Base-by-base conservation (phyloP, 2,113 vertebrate species). In the Sapajus apella region DNA sequence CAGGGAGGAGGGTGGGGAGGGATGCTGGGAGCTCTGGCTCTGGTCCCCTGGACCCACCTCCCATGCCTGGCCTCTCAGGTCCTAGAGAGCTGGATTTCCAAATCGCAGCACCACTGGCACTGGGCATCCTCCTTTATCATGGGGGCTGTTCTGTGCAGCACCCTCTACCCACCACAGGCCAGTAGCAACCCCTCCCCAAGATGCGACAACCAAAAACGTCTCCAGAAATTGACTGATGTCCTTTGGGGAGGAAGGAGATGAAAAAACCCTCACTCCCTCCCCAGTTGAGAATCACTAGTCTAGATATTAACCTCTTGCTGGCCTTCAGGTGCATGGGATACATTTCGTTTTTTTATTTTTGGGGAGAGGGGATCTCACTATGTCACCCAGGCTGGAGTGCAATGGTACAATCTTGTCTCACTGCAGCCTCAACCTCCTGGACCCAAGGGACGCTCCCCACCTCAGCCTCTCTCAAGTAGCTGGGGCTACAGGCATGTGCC, bases 1-100 rank as follows among this genome's bases (percentile, higher is more conserved):
- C 56, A 12, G 30, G 35, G 20, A 9, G 18, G 18, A 4, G n/a
- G 35, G 3, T 0, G 3, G 66, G 16, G 16, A 32, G 16, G 4
- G 11, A 47, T 11, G 16, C 32, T 13, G 47, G 5, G 12, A 45
- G 6, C 21, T 1, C 37, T 9, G 25, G 8, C 37, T 52, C 32
- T 10, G 4, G 8, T 4, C 1, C 86, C 68, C 4, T 4, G 32
- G 25, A 20, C 32, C n/a, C 32, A 18, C 20, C 25, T 35, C n/a
- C 52, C 23, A 8, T 5, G 16, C 77, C 85, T 23, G 32, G 43
- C 84, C 40, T 12, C 23, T 9, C 35, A 10, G 43, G 27, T 30
- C 52, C 80, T 45, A 35, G 9, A 32, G 6, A 40, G 32, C 47
- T 3, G 47, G 27, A n/a, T 47, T 35, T 52, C 45, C 76, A 21